A percentile compares a stretch with the other conserved stretches of the same genome.
Conservation (phyloP, 2,888 invertebrate genomes). For the Mesoligia furuncula region DNA sequence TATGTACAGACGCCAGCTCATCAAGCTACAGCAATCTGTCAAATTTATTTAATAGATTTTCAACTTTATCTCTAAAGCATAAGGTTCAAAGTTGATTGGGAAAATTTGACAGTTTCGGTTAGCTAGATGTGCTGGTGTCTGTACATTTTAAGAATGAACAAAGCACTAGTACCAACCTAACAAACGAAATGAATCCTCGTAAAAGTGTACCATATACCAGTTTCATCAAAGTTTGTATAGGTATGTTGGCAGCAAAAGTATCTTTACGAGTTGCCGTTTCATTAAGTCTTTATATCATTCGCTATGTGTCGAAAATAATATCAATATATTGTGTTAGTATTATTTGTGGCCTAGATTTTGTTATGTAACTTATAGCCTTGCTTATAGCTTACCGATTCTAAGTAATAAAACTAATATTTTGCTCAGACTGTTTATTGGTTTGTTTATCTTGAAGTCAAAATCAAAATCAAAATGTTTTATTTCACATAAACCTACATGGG, state of each 20-base stretch:
- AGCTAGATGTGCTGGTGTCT: too few relatives aligned
- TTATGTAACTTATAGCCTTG: neutral
- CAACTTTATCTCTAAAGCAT: too few relatives aligned
- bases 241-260: slow-evolving; percentile 33
- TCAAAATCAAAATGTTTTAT: too few relatives aligned
- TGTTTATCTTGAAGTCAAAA: too few relatives aligned
- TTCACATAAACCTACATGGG: too few relatives aligned
- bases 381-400: neutral
- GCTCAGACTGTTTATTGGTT: neutral
- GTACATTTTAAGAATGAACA: neutral
- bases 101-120: too few relatives aligned
- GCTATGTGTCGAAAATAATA: neutral
- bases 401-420: neutral
- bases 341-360: slow-evolving; percentile 9
- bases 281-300: slow-evolving; percentile 22
- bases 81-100: too few relatives aligned
- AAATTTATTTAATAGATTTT: too few relatives aligned
- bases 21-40: too few relatives aligned
- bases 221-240: slow-evolving; percentile 29
- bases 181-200: slow-evolving; percentile 33
- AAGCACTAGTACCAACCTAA: slow-evolving; percentile 6
- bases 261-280: slow-evolving; percentile 31
- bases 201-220: slow-evolving; percentile 25
- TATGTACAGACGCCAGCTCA: neutral
- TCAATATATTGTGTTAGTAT: neutral